Conservation (phyloP, 2,888 invertebrate genomes). For the Schrankia costaestrigalis region DNA sequence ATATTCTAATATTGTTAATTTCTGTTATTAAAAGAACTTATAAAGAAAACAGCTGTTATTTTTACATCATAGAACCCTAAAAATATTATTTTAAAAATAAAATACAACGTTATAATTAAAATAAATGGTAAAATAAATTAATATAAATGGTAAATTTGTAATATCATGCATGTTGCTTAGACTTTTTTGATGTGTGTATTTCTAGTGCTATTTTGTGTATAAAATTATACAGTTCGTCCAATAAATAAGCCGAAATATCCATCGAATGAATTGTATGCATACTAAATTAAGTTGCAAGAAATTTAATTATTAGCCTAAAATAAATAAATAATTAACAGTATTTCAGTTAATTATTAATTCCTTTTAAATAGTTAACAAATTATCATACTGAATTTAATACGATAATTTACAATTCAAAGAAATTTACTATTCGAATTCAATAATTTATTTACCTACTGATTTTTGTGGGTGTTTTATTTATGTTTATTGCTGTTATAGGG, state of each 20-base stretch:
- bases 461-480: background rate
- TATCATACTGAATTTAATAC: conserved; percentile 12
- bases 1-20: too few relatives aligned
- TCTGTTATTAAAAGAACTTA: too few relatives aligned
- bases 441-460: background rate
- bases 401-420: background rate
- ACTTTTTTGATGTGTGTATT: too few relatives aligned
- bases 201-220: conserved; percentile 3
- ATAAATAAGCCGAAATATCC: conserved; percentile 13
- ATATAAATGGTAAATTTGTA: too few relatives aligned
- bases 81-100: too few relatives aligned
- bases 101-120: too few relatives aligned
- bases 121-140: too few relatives aligned
- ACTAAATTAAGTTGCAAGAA: conserved; percentile 1
- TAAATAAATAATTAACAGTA: conserved; percentile 10
- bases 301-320: conserved; percentile 7
- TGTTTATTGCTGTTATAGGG: background rate
- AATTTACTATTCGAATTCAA: background rate
- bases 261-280: too few relatives aligned
- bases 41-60: too few relatives aligned
- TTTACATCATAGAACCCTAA: too few relatives aligned
- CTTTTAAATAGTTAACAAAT: conserved; percentile 14
- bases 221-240: conserved; percentile 8
- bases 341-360: conserved; percentile 18
- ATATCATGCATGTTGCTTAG: too few relatives aligned